These are phyloP conservation scores for Ichneumoninae sp. DNA, from an alignment of 2,888 invertebrate species.

Conservation along the genomic window DNA sequence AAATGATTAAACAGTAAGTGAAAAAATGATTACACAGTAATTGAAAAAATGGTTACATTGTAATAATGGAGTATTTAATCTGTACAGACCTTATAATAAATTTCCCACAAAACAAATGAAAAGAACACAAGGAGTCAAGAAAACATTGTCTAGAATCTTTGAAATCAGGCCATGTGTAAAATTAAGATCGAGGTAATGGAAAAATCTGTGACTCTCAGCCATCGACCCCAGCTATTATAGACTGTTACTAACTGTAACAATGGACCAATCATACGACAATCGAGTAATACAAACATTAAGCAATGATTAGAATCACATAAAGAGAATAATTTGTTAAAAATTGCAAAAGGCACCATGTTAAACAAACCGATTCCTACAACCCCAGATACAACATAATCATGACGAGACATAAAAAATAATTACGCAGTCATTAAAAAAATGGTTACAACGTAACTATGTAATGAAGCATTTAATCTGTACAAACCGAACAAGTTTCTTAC, in stretches of 20 bases:
- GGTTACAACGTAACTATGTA: background rate
- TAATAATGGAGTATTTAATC: background rate
- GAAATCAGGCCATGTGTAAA: too few species aligned
- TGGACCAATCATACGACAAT: too few species aligned
- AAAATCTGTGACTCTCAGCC: background rate
- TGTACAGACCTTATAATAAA: background rate
- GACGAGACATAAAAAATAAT: background rate
- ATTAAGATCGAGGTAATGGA: background rate
- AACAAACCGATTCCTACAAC: too few species aligned
- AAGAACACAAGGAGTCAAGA: slow-evolving; percentile 2
- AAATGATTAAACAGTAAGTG: background rate
- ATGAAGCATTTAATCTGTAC: background rate
- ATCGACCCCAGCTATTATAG: too few species aligned
- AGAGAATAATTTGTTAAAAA: too few species aligned
- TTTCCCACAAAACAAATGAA: background rate
- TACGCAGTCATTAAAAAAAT: background rate
- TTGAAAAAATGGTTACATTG: background rate
- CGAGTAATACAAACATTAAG: too few species aligned
- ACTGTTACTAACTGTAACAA: too few species aligned
- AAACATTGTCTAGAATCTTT: background rate
- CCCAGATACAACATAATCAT: too few species aligned
- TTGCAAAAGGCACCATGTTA: too few species aligned
- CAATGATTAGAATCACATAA: too few species aligned
- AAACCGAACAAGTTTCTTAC: background rate
- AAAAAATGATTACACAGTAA: background rate